phyloP scores from a whole-genome alignment of 2,113 vertebrate genomes.

The Tursiops truncatus region DNA sequence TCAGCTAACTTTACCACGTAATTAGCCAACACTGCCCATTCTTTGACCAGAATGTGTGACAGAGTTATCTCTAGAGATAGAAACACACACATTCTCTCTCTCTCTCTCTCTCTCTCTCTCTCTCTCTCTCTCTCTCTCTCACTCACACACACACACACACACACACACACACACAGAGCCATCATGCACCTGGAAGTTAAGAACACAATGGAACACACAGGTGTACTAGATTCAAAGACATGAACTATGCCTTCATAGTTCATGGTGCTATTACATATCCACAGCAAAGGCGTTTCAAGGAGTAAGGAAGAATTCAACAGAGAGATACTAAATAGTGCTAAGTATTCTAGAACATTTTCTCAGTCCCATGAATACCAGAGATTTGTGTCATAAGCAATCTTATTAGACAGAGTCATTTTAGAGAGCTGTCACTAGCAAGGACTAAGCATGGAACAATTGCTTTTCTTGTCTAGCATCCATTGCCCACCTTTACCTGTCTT shows the following conservation, averaged over 20 bases:
- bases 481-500: too few species aligned
- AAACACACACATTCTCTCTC: not conserved
- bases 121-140: too few species aligned
- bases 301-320: not conserved
- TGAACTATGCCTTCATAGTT: rapidly evolving
- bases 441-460: rapidly evolving
- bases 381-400: not conserved
- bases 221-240: not conserved
- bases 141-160: too few species aligned
- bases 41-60: not conserved
- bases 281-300: not conserved
- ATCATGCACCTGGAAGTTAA: not conserved
- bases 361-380: not conserved
- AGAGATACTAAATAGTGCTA: not conserved
- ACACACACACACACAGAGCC: not conserved
- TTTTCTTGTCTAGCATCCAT: not conserved
- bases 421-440: not conserved
- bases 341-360: not conserved
- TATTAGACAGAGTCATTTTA: not conserved
- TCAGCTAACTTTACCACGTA: not conserved
- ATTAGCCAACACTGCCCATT: not conserved
- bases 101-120: too few species aligned
- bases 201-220: not conserved
- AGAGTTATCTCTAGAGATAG: not conserved
- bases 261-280: not conserved